Percentiles rank a stretch among this genome's conserved stretches.
Evolutionary conservation across 2,113 vertebrate species (phyloP).

Genomic region (Tympanuchus pallidicinctus): DNA sequence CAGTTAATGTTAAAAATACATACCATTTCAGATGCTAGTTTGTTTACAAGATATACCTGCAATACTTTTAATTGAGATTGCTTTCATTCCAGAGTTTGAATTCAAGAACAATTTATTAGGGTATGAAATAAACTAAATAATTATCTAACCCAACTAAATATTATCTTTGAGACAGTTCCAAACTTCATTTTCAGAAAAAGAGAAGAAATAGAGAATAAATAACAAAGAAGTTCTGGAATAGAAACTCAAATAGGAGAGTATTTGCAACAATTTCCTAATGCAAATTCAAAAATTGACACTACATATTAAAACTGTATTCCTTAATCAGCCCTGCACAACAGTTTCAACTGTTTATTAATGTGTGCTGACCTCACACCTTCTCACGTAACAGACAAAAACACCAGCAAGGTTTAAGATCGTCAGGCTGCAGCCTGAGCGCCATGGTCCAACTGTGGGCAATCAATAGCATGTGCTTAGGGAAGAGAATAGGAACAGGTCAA

Average conservation of each 20-base stretch:
- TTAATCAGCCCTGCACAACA: neutral
- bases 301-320: neutral
- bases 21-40: neutral
- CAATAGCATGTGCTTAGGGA: neutral
- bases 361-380: neutral
- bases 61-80: neutral
- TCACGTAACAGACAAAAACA: neutral
- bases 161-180: neutral
- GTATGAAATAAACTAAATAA: neutral
- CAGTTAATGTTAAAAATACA: neutral
- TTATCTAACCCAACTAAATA: neutral
- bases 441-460: neutral
- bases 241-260: neutral
- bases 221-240: neutral
- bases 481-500: neutral
- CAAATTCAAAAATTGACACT: neutral
- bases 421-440: neutral
- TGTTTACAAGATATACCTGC: neutral
- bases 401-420: neutral
- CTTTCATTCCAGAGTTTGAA: neutral
- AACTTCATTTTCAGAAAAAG: neutral
- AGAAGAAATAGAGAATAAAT: neutral
- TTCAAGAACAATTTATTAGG: neutral
- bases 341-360: neutral
- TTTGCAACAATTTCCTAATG: neutral